Evolutionary conservation across 2,888 invertebrate species (phyloP), one percentile per base, ranked within the genome.

Genomic region (Drosophila limbata): DNA sequence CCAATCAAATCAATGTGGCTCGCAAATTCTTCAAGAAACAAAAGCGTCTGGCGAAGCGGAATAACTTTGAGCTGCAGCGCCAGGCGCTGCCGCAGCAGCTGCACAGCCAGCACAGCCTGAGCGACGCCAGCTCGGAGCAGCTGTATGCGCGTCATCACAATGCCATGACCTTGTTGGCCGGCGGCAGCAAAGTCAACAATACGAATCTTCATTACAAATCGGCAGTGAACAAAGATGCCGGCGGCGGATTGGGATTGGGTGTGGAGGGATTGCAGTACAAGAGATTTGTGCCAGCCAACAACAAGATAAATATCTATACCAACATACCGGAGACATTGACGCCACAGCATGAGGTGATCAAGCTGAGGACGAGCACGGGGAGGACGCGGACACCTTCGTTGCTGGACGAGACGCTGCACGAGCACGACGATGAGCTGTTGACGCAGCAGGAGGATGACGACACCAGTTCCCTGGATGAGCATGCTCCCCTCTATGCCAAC

Each of bases 1-100:
- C 98, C 0, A 96, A 97, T 91, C 98, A 98, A 92, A 98, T 97
- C 92, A 97, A 97, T 39, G 97, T 97, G 0, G 98, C 98, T 0
- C 95, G 97, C 75, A 97, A 97, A 90, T 98, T 98, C 91, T 98
- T 98, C 92, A 96, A 96, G 83, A 97, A 96, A 81, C 97, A 97
- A 90, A 94, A 96, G 64, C 94, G 96, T 48, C 93, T 96, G 77
- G 94, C 95, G 91, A 96, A 95, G 86, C 94, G 95, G 64, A 96
- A 95, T 83, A 96, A 96, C 85, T 93, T 96, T 21, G 95, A 95
- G 56, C 75, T 93, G 57, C 92, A 92, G 64, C 88, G 93, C 0
- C 92, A 92, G 73, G 92, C 95, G 15, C 33, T 89, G 71, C 84
- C 89, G 51, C 69, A 79, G 28, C 28, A 28, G 52, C 69, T 81